Conservation (phyloP, 2,888 invertebrate species). For the Drosophila multiciliata region DNA sequence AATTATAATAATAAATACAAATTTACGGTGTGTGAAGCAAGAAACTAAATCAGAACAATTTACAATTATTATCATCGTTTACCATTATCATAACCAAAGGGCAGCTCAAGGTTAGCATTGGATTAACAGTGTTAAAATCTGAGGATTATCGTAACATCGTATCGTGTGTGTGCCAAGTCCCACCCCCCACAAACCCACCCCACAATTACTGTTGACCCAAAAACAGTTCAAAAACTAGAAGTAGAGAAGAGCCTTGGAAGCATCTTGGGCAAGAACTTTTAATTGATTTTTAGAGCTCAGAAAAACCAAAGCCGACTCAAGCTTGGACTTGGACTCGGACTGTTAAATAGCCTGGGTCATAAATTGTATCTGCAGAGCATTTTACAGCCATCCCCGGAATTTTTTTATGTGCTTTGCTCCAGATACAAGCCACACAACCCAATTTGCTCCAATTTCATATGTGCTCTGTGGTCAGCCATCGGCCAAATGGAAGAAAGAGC, state of each 20-base stretch:
- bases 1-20: background rate
- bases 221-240: constrained; percentile 14
- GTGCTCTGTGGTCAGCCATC: constrained; percentile 61
- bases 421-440: constrained; percentile 38
- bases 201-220: constrained; percentile 34
- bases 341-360: constrained; percentile 68
- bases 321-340: constrained; percentile 39
- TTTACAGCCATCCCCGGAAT: constrained; percentile 65
- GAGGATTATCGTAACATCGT: constrained; percentile 46
- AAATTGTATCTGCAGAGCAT: constrained; percentile 76
- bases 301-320: constrained; percentile 35
- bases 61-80: constrained; percentile 30
- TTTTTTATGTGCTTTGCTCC: constrained; percentile 65
- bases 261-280: constrained; percentile 75
- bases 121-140: constrained; percentile 58
- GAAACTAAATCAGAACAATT: constrained; percentile 36
- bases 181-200: constrained; percentile 9
- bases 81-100: constrained; percentile 38
- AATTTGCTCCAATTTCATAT: constrained; percentile 57
- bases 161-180: constrained; percentile 52
- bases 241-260: constrained; percentile 51
- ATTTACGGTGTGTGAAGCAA: constrained; percentile 48
- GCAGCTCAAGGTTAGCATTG: constrained; percentile 54
- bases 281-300: constrained; percentile 71
- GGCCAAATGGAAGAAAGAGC: background rate